Evolutionary conservation across 2,888 invertebrate species (phyloP).

Genomic region (Troides oblongomaculatus): DNA sequence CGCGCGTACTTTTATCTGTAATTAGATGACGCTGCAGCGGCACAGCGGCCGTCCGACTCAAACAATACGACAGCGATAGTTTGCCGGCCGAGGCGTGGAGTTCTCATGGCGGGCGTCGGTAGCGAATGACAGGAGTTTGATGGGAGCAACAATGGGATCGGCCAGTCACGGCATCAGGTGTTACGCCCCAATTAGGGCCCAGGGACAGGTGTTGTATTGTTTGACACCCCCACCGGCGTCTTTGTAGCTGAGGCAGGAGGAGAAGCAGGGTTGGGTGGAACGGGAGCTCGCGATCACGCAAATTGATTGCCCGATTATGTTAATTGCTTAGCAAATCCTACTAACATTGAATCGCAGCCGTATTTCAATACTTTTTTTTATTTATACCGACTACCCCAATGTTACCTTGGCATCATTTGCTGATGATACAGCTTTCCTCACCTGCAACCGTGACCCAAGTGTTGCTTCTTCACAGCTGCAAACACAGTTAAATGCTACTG

Average conservation of each 20-base stretch:
- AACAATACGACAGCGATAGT: conserved; percentile 1
- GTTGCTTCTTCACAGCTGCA: no score
- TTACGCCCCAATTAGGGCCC: conserved; percentile 43
- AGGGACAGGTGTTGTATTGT: conserved; percentile 23
- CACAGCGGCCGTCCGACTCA: conserved; percentile 8
- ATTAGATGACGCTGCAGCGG: conserved; percentile 7
- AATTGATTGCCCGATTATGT: conserved; percentile 3
- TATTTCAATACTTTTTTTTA: no score
- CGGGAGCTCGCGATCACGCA: background rate
- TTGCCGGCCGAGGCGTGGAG: background rate
- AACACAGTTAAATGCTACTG: no score
- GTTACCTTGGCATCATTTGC: no score
- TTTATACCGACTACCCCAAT: no score
- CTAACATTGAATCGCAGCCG: no score
- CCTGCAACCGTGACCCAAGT: no score
- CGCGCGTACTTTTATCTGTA: conserved; percentile 9
- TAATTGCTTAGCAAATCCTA: background rate
- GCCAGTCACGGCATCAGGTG: conserved; percentile 28
- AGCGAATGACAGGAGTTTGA: conserved; percentile 44
- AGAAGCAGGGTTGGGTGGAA: background rate
- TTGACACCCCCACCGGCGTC: conserved; percentile 8
- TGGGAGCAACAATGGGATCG: conserved; percentile 17
- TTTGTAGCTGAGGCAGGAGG: background rate
- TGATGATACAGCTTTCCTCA: no score
- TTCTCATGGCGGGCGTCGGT: conserved; percentile 24